Base-by-base conservation (phyloP, 2,888 invertebrate genomes). In the Ochlodes sylvanus region DNA sequence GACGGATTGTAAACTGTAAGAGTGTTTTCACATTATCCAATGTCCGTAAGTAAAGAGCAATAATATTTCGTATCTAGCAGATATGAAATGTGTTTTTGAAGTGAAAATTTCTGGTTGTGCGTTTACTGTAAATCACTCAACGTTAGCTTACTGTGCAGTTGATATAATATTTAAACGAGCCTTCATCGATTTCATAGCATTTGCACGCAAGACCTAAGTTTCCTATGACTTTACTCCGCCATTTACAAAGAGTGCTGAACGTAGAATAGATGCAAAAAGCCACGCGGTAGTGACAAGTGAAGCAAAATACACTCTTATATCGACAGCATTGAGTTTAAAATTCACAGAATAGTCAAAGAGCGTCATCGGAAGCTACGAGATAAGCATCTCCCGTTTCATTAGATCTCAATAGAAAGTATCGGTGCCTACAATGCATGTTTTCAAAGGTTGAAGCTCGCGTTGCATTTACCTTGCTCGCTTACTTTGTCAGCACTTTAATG, bases 1-100 rank as follows among this genome's bases (percentile, higher is more conserved):
- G 61, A 62, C 62, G 69, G 63, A 73, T 70, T 71, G 78, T 79
- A 65, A 52, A 52, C 4, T 38, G 32, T 58, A 65, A 57, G 50
- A 34, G 47, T 9, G 21, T 47, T 47, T 64, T 38, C 21, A 42
- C n/a, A 42, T 34, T 17, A 10, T 56, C 55, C 55, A 12, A 7
- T 7, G 2, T 34, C 34, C 34, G n/a, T 6, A 34, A 38, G 17
- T 56, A 10, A 38, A 38, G 10, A 38, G 9, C 9, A 38, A 38
- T 38, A 7, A n/a, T n/a, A n/a, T n/a, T n/a, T n/a, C n/a, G n/a
- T n/a, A n/a, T n/a, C n/a, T n/a, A n/a, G n/a, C n/a, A n/a, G n/a
- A 27, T 27, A 27, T 5, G 3, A 27, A 27, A 27, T 27, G 27
- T 2, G 2, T 4, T 2, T 4, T 27, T 27, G 27, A 27, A 27